Evolutionary conservation across 2,888 invertebrate genomes (phyloP).

Genomic region (Noctua pronuba): DNA sequence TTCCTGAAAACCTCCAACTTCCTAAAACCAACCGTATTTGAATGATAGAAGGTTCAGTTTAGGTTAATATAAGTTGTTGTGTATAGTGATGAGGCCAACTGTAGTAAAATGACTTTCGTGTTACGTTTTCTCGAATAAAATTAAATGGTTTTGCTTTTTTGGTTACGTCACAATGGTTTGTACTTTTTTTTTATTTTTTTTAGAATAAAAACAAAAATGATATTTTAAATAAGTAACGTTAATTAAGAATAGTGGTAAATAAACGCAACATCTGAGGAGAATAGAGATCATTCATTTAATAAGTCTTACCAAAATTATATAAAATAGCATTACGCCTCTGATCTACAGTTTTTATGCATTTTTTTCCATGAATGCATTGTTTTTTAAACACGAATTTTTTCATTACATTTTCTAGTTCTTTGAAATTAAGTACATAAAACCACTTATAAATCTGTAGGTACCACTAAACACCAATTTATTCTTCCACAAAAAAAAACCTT

Average conservation of each 20-base stretch:
- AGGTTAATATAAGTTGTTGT: neutral
- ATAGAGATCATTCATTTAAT: too few species aligned
- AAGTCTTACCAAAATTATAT: too few species aligned
- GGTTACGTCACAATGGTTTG: neutral
- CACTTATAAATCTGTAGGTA: too few species aligned
- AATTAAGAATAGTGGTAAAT: neutral
- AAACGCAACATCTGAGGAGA: too few species aligned
- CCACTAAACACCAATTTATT: too few species aligned
- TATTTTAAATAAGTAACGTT: neutral
- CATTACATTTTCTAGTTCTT: too few species aligned
- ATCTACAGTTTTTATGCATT: too few species aligned
- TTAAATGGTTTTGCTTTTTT: constrained; percentile 40
- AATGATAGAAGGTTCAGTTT: constrained; percentile 8
- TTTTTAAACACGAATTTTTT: too few species aligned
- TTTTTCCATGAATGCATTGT: too few species aligned
- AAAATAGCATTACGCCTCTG: too few species aligned
- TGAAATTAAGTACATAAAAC: too few species aligned
- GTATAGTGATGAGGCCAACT: constrained; percentile 20
- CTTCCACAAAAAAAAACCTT: too few species aligned
- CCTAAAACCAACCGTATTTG: constrained; percentile 30
- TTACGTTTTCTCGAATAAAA: constrained; percentile 38
- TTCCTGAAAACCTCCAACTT: neutral
- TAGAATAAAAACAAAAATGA: neutral
- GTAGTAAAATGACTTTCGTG: constrained; percentile 48
- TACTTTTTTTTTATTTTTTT: neutral